Percentiles rank a stretch among this genome's conserved stretches.
Conservation (phyloP, 1,140 invertebrate genomes). For the Drosophila pachea region DNA sequence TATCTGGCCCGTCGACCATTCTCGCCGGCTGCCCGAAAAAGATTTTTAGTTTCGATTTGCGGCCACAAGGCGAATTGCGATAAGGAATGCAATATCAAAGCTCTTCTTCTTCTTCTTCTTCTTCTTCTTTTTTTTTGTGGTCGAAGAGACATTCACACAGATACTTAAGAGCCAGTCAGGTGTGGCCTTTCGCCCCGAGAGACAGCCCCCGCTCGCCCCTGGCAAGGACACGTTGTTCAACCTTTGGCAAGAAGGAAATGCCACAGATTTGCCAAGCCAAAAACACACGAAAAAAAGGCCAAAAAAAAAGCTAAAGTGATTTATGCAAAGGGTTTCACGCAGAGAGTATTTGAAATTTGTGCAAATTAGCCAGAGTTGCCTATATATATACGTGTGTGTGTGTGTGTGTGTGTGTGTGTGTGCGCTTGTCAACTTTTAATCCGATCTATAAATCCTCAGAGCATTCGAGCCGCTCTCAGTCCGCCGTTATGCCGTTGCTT, state of each 20-base stretch:
- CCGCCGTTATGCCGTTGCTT: no score
- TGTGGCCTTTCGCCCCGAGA: slow-evolving; percentile 4
- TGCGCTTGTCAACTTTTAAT: no score
- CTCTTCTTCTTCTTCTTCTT: neutral
- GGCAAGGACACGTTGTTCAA: slow-evolving; percentile 13
- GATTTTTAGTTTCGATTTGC: slow-evolving; percentile 8
- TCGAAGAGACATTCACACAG: neutral
- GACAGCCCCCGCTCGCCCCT: slow-evolving; percentile 1
- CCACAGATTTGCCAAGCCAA: neutral
- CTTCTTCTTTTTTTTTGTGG: neutral
- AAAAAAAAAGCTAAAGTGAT: neutral
- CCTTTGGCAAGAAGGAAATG: slow-evolving; percentile 2
- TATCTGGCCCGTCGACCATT: slow-evolving; percentile 10
- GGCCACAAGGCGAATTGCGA: slow-evolving; percentile 10
- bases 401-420: no score
- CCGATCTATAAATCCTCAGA: no score
- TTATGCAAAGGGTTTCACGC: neutral
- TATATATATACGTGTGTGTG: no score
- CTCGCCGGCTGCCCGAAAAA: neutral
- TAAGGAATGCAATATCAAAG: slow-evolving; percentile 42
- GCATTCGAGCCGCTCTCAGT: no score
- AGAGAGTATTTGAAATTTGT: neutral
- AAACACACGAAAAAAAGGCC: neutral
- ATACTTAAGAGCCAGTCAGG: slow-evolving; percentile 1
- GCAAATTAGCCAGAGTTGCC: neutral